Percentiles rank a stretch among this genome's conserved stretches.
Evolutionary conservation across 2,797 vertebrate genomes (phyloP).

Genomic region (Platalea minor): DNA sequence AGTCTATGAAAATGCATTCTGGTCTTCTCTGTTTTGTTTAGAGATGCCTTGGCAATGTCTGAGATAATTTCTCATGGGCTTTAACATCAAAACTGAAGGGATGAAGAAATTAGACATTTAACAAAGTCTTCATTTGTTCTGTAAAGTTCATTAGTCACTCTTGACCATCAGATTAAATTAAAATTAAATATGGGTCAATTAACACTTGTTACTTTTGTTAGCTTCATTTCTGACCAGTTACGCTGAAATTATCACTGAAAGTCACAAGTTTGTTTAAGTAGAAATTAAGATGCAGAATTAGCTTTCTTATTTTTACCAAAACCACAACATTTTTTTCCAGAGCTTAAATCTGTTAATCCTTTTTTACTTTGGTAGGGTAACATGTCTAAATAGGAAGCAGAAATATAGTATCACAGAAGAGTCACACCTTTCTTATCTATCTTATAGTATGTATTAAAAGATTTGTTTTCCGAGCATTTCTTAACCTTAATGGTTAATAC

Average conservation of each 20-base stretch:
- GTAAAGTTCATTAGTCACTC: constrained; percentile 56
- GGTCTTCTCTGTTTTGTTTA: constrained; percentile 8
- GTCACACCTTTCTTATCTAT: background rate
- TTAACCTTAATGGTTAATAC: background rate
- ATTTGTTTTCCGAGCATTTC: background rate
- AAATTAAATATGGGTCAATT: constrained; percentile 66
- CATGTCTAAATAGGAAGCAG: background rate
- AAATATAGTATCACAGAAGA: background rate
- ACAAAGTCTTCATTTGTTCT: constrained; percentile 52
- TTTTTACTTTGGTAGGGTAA: background rate
- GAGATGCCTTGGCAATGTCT: constrained; percentile 17
- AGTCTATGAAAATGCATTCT: background rate
- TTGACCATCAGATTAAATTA: constrained; percentile 47
- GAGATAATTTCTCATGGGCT: constrained; percentile 22
- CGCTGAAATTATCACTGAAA: background rate
- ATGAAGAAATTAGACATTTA: constrained; percentile 46
- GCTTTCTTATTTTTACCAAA: background rate
- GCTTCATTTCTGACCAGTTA: constrained; percentile 36
- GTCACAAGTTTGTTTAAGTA: background rate
- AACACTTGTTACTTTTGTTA: constrained; percentile 46
- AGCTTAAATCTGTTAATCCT: background rate
- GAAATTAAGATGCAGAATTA: background rate
- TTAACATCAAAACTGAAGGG: constrained; percentile 30
- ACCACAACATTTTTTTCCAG: background rate
- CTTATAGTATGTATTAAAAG: background rate